Base-by-base conservation (phyloP, 1,140 invertebrate species). In the Portunus trituberculatus region DNA sequence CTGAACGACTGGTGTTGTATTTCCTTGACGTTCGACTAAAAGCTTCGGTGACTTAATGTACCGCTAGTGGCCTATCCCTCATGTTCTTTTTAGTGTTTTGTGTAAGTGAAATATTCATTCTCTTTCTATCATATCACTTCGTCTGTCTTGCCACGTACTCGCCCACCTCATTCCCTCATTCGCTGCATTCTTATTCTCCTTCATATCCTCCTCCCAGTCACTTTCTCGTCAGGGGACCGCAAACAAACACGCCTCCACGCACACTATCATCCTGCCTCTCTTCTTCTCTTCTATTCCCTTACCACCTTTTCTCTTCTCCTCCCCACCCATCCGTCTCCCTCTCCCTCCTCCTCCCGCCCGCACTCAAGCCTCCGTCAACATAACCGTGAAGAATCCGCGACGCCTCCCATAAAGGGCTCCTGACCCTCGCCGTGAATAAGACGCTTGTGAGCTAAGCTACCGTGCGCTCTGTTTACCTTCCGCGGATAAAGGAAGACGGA, bases 381-480 rank as follows among this genome's bases (percentile, higher is more conserved):
- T 93, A 88, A 76, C 92, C 92, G 92, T 93, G 92, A 59, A 93
- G 84, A 93, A 93, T 93, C 28, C 28, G 46, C 48, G 46, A 59
- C 92, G 84, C 92, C 92, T 46, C 16, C 45, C n/a, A 93, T 86
- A 93, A 93, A 93, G 84, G 82, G 83, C 92, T 6, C 20, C 92
- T 88, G 92, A 88, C 92, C 92, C 82, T 82, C 28, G 92, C 92
- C 45, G 8, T 93, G 92, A 93, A 88, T 93, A 93, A 93, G 84
- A 32, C 28, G 28, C 92, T 93, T 87, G 82, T 84, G 92, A 29
- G 92, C 92, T 93, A 92, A 92, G 91, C 84, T 48, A 88, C 92
- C 92, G 92, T 93, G 92, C 45, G 83, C 46, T 93, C 84, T 93
- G 92, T 93, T 93, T 93, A 93, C 92, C 92, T 46, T 93, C 46